phyloP scores from a whole-genome alignment of 1,140 invertebrate genomes.

The Dreissena rostriformis region DNA sequence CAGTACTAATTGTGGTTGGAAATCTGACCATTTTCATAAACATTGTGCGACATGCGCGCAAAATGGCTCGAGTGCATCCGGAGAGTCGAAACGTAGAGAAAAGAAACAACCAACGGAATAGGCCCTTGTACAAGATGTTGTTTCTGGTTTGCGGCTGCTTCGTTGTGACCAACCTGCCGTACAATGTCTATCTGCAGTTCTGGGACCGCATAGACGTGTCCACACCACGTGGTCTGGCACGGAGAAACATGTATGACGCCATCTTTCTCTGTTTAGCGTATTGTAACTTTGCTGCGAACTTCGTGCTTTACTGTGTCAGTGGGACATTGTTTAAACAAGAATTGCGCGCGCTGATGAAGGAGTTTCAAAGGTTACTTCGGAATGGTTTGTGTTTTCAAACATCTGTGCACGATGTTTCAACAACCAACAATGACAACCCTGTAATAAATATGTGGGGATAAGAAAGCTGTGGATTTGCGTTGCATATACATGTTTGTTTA shows the following conservation, averaged over 20 bases:
- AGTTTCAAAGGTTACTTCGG: too few relatives aligned
- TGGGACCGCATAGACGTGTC: neutral
- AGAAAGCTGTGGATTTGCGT: too few relatives aligned
- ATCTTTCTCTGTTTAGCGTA: neutral
- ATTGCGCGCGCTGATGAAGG: neutral
- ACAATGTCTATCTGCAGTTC: neutral
- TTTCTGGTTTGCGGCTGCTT: slow-evolving; percentile 4
- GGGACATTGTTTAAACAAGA: slow-evolving; percentile 7
- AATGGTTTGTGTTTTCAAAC: too few relatives aligned
- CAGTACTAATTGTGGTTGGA: neutral
- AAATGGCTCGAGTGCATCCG: too few relatives aligned
- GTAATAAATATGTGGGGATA: too few relatives aligned
- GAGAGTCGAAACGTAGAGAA: too few relatives aligned
- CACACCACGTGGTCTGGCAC: neutral
- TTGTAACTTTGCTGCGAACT: slow-evolving; percentile 7
- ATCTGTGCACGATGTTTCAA: too few relatives aligned
- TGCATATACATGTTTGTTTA: too few relatives aligned
- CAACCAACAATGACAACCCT: too few relatives aligned
- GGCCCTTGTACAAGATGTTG: neutral
- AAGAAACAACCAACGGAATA: too few relatives aligned
- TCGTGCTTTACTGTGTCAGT: slow-evolving; percentile 1
- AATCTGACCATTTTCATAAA: neutral
- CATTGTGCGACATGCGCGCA: neutral
- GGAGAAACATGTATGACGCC: neutral
- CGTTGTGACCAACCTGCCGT: slow-evolving; percentile 1